Evolutionary conservation across 2,888 invertebrate species (phyloP), one percentile per base, ranked within the genome.

Genomic region (Drosophila affinis): DNA sequence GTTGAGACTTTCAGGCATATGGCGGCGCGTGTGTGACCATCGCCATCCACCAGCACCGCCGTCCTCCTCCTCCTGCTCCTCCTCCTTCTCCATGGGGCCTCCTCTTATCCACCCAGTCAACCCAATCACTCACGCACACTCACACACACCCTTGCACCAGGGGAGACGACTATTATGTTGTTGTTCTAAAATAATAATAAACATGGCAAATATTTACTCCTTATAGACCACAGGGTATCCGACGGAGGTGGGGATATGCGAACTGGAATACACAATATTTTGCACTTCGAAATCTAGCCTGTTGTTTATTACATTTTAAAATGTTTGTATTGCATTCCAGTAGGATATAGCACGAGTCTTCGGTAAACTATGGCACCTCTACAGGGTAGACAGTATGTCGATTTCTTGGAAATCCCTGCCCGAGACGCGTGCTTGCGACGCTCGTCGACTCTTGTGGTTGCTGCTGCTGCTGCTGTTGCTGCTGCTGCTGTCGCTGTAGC

Each of bases 181-280:
- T 73, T 78, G 81, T 58, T 84, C 72, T 75, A 65, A 78, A 51
- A 85, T 79, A 82, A 77, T 86, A 77, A 77, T 80, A 79, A 79
- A 71, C 65, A 81, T 72, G 79, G 71, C 81, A 84, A 84, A 81
- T 73, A 78, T 77, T 76, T 75, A 72, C 61, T 46, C 52, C 62
- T 62, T 17, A 56, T 57, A 58, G 53, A 64, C 74, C 21, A 34
- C 18, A 32, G 52, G 71, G 71, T 72, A 53, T 24, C 48, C 24
- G 14, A 17, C 21, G 21, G 21, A 3, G 21, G 21, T 3, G 53
- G 21, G 51, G 21, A 57, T 45, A 32, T 27, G 27, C 9, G 27
- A 6, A 29, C 10, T 18, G 14, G 21, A 29, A 29, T 18, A 18
- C 18, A 18, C 18, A 18, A 18, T 18, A 2, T 18, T 1, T 18